Evolutionary conservation across 1,140 invertebrate species (phyloP).

Genomic region (Cephus cinctus): DNA sequence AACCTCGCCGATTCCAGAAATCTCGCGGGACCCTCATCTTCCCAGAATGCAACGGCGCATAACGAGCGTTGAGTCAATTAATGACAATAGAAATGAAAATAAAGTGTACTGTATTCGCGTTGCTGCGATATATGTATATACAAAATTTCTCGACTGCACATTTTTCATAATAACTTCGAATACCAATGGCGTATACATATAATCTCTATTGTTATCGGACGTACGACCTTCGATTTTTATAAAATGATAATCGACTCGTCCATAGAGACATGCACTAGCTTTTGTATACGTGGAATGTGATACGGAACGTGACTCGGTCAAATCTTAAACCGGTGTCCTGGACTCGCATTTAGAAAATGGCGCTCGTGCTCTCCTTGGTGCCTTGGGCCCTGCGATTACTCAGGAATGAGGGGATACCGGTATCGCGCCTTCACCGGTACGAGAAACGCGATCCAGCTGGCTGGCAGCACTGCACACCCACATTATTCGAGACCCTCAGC

Average conservation of each 20-base stretch:
- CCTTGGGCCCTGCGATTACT: slow-evolving; percentile 51
- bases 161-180: not conserved
- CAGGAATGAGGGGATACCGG: slow-evolving; percentile 56
- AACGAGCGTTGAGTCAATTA: slow-evolving; percentile 43
- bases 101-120: slow-evolving; percentile 31
- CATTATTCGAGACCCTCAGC: not conserved
- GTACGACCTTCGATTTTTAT: too few species aligned
- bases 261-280: too few species aligned
- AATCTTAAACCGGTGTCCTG: slow-evolving; percentile 22
- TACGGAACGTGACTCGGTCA: slow-evolving; percentile 10
- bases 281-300: not conserved
- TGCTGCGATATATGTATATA: slow-evolving; percentile 15
- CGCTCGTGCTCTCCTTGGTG: slow-evolving; percentile 27
- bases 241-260: too few species aligned
- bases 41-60: slow-evolving; percentile 32
- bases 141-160: too few species aligned
- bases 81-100: slow-evolving; percentile 32
- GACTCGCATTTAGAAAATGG: slow-evolving; percentile 48
- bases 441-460: slow-evolving; percentile 32
- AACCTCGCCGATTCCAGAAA: slow-evolving; percentile 40
- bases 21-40: slow-evolving; percentile 28
- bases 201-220: too few species aligned
- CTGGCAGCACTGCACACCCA: slow-evolving; percentile 14
- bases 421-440: slow-evolving; percentile 34
- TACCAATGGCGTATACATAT: not conserved